Base-by-base conservation (phyloP, 2,888 invertebrate genomes). In the Lasioglossum figueresi region DNA sequence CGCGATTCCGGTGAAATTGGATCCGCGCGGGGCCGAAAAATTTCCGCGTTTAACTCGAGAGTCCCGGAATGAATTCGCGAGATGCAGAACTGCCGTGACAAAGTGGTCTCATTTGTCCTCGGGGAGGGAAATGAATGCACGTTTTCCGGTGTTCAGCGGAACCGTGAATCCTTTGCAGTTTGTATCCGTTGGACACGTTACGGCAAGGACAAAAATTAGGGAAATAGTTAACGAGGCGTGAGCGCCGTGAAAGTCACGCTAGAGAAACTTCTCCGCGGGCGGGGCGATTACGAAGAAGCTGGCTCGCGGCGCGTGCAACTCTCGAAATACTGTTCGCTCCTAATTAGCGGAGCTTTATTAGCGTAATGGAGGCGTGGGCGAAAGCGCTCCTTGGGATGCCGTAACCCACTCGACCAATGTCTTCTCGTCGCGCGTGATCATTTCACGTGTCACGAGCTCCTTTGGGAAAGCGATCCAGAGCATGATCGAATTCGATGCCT, bases 321-420 rank as follows among this genome's bases (percentile, higher is more conserved):
- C 89, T 75, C 85, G 75, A 78, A 84, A 68, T 82, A 82, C 77
- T 66, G 82, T 80, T 85, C 77, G 68, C 88, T 84, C 84, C 56
- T 89, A 90, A 89, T 89, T 89, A 90, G 80, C 79, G 79, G 63
- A 79, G 88, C 74, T 83, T 89, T 87, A 90, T 88, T 90, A 88
- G 74, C 86, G 79, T 84, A 88, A 90, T 83, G 56, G 82, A 48
- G n/a, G 85, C 89, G 90, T 88, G 82, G 88, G 85, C 76, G 63
- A 80, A 37, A 45, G 16, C 84, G 75, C 84, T 84, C 87, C 40
- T 86, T 16, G 27, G 43, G 76, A 59, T 73, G 72, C 63, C 76
- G 84, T 73, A 83, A 89, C 79, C 40, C 76, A 8, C 66, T 63
- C 48, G 77, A 68, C 59, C 79, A 37, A 37, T 52, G 68, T 59